phyloP scores from a whole-genome alignment of 2,888 invertebrate species.

The Gasteruption jaculator region DNA sequence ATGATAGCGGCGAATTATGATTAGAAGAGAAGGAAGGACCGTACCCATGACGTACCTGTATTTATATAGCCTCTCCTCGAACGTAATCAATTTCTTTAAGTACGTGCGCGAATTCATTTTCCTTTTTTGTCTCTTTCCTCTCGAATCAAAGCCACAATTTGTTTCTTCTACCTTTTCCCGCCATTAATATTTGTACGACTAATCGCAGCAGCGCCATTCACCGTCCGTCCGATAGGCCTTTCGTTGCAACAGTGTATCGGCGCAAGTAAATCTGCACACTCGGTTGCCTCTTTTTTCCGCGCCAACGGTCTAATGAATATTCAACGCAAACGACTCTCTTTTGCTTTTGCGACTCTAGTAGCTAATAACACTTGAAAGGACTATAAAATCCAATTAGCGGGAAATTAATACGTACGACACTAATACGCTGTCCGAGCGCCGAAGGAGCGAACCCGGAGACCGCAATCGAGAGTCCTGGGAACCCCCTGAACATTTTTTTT shows the following conservation, averaged over 20 bases:
- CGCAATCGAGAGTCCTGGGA: slow-evolving; percentile 13
- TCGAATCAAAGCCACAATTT: slow-evolving; percentile 12
- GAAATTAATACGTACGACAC: slow-evolving; percentile 45
- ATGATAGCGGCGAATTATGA: too few species aligned
- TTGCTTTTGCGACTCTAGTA: slow-evolving; percentile 19
- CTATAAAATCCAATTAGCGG: slow-evolving; percentile 49
- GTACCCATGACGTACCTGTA: too few species aligned
- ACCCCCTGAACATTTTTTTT: too few species aligned
- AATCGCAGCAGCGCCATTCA: slow-evolving; percentile 24
- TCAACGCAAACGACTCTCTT: slow-evolving; percentile 27
- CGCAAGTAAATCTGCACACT: too few species aligned
- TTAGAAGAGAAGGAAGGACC: too few species aligned
- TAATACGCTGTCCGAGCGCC: slow-evolving; percentile 23
- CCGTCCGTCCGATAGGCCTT: too few species aligned
- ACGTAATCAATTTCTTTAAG: too few species aligned
- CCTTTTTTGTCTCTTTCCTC: slow-evolving; percentile 2
- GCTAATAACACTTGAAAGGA: slow-evolving; percentile 45
- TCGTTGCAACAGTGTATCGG: too few species aligned
- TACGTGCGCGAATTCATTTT: too few species aligned
- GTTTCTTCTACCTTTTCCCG: slow-evolving; percentile 8
- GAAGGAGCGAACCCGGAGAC: slow-evolving; percentile 21
- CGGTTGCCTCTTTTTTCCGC: too few species aligned
- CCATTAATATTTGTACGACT: slow-evolving; percentile 16
- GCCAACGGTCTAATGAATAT: slow-evolving; percentile 37
- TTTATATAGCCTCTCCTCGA: too few species aligned